Evolutionary conservation across 2,888 invertebrate species (phyloP), one percentile per base, ranked within the genome.

Genomic region (Syritta pipiens): DNA sequence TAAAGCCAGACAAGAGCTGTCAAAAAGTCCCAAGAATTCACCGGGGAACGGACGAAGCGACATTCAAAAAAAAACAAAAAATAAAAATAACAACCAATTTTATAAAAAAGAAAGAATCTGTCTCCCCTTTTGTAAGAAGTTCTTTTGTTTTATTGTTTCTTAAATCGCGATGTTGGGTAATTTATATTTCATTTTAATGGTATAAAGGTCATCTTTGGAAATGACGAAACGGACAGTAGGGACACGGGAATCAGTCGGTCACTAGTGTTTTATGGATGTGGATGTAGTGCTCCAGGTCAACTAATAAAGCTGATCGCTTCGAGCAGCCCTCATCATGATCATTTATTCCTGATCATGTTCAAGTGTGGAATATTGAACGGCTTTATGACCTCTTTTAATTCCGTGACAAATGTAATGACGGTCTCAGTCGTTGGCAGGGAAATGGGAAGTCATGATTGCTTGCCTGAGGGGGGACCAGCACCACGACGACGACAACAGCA

Each of bases 361-460:
- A 26, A 63, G 49, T 65, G 42, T 65, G 44, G 12, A 53, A 26
- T 59, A 51, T 51, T 48, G 46, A 55, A 51, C 59, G 74, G 26
- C 40, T 32, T 60, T 55, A 62, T 35, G 67, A 75, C 35, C 53
- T 9, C 46, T 53, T 24, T 14, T 37, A 32, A 67, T 75, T 53
- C 53, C 67, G 59, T 75, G 74, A 75, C 74, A 60, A 67, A 55
- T 67, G 67, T 67, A 60, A 75, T 75, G 55, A 75, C 53, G 60
- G 46, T 67, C 53, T 19, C 35, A 60, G n/a, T 12, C 74, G 67
- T 55, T 67, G 65, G 53, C 67, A 60, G 55, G 60, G 44, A 74
- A 74, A 74, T 74, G 59, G 57, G 20, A 74, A 51, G 57, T 74
- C 57, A 53, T 30, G 65, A 59, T 59, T 12, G 14, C 37, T n/a